These are phyloP conservation scores for Setipinna tenuifilis DNA, from an alignment of 2,797 vertebrate genomes.

Conservation along the genomic window DNA sequence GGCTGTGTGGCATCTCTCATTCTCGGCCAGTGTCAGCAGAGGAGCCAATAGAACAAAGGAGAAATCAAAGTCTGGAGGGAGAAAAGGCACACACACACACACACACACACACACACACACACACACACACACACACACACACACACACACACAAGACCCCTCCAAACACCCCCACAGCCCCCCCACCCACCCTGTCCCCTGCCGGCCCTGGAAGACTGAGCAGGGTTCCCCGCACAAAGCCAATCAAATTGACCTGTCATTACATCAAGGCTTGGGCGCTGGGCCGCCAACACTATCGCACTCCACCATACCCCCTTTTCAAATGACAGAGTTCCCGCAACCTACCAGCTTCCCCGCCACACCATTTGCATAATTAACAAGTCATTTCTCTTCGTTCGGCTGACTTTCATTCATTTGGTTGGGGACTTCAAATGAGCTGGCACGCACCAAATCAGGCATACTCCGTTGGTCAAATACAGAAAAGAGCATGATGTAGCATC, in stretches of 20 bases:
- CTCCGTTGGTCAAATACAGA: constrained; percentile 41
- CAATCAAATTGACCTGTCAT: constrained; percentile 91
- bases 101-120: background rate
- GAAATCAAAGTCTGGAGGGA: constrained; percentile 88
- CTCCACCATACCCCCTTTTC: constrained; percentile 76
- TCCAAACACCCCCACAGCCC: constrained; percentile 44
- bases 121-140: background rate
- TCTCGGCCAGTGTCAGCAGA: constrained; percentile 91
- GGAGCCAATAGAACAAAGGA: constrained; percentile 90
- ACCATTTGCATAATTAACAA: constrained; percentile 84
- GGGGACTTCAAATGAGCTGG: constrained; percentile 66
- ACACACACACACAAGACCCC: constrained; percentile 37
- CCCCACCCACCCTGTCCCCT: constrained; percentile 49
- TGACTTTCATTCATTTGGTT: constrained; percentile 70
- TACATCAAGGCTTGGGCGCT: constrained; percentile 82
- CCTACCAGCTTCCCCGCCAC: constrained; percentile 74
- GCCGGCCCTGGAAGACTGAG: constrained; percentile 76
- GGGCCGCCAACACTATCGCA: constrained; percentile 79
- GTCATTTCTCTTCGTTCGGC: constrained; percentile 77
- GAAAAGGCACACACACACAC: constrained; percentile 48
- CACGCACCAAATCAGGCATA: constrained; percentile 57
- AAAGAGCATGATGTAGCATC: constrained; percentile 50
- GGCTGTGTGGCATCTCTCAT: constrained; percentile 92
- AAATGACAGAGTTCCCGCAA: constrained; percentile 80
- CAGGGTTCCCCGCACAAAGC: constrained; percentile 83